Conservation (phyloP, 2,888 invertebrate genomes). For the Rotaria sp. region DNA sequence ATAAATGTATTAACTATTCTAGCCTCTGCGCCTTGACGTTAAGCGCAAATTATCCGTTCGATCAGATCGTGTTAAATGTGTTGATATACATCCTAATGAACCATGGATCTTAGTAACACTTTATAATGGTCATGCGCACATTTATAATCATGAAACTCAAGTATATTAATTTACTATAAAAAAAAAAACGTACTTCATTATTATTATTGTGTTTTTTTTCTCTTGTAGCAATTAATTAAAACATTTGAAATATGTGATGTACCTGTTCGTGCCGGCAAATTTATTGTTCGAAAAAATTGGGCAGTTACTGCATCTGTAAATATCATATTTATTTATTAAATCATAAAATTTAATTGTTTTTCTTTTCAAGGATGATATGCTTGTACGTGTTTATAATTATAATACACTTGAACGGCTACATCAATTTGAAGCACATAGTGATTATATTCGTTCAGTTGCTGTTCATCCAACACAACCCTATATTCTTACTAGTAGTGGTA, state of each 20-base stretch:
- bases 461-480: slow-evolving; percentile 95
- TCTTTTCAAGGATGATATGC: slow-evolving; percentile 56
- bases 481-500: slow-evolving; percentile 77
- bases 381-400: slow-evolving; percentile 88
- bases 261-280: slow-evolving; percentile 88
- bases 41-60: slow-evolving; percentile 92
- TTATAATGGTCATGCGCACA: slow-evolving; percentile 97
- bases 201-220: slow-evolving; percentile 36
- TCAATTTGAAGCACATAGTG: slow-evolving; percentile 93
- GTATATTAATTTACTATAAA: slow-evolving; percentile 42
- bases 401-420: slow-evolving; percentile 92
- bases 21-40: slow-evolving; percentile 90
- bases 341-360: background rate
- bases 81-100: slow-evolving; percentile 91
- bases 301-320: slow-evolving; percentile 71
- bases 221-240: slow-evolving; percentile 58
- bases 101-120: slow-evolving; percentile 97
- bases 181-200: background rate
- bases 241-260: slow-evolving; percentile 69
- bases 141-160: slow-evolving; percentile 97
- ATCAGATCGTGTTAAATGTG: slow-evolving; percentile 94
- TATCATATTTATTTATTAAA: background rate
- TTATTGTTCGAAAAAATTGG: slow-evolving; percentile 96
- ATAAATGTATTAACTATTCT: background rate
- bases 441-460: slow-evolving; percentile 89